These are phyloP conservation scores for Escarpia spicata DNA, from an alignment of 2,888 invertebrate species.

Conservation along the genomic window DNA sequence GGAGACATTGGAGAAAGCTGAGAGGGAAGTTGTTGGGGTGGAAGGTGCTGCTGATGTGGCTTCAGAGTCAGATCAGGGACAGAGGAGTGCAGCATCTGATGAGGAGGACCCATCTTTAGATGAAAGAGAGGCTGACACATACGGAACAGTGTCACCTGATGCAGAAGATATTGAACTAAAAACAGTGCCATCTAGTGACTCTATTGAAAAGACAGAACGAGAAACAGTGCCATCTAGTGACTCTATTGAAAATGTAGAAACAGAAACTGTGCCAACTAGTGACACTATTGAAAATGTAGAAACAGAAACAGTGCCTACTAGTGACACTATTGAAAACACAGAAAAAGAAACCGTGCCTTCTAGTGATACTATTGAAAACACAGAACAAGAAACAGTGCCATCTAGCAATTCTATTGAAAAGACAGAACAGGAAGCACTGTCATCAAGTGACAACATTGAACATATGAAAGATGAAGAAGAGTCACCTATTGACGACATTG, in stretches of 20 bases:
- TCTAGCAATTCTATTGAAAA: background rate
- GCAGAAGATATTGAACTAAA: background rate
- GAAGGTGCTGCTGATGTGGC: background rate
- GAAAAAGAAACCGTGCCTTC: background rate
- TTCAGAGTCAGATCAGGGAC: background rate
- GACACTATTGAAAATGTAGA: background rate
- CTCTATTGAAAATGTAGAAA: background rate
- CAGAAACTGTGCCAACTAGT: background rate
- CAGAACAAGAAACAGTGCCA: background rate
- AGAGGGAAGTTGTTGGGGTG: background rate
- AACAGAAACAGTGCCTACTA: background rate
- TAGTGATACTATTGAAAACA: background rate
- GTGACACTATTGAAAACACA: background rate
- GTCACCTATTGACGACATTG: background rate
- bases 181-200: background rate
- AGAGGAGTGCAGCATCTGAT: background rate
- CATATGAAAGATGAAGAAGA: background rate
- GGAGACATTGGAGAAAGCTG: background rate
- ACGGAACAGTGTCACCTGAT: background rate
- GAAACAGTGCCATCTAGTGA: background rate
- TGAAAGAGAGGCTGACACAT: background rate
- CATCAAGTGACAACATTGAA: background rate
- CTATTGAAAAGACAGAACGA: background rate
- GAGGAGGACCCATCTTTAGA: no score
- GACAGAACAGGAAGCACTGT: background rate